These are phyloP conservation scores for Taenioides sp. DNA, from an alignment of 2,797 vertebrate genomes.

Conservation along the genomic window DNA sequence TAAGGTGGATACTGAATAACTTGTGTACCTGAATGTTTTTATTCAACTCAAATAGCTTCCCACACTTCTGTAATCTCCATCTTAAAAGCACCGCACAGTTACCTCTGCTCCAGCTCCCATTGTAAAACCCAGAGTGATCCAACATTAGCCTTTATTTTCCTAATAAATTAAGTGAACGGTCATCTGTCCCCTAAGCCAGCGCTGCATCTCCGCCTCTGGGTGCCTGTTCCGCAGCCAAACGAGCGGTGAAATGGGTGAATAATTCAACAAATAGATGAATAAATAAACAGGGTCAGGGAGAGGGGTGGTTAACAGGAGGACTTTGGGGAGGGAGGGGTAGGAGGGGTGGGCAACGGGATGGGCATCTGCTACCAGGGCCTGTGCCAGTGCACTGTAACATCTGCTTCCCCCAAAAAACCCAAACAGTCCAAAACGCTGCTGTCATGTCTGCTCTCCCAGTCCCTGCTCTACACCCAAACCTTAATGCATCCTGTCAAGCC, in stretches of 20 bases:
- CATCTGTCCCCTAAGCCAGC: constrained; percentile 54
- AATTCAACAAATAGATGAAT: constrained; percentile 75
- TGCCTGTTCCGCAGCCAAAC: constrained; percentile 80
- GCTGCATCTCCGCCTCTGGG: constrained; percentile 66
- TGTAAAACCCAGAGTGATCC: constrained; percentile 35
- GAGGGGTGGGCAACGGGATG: constrained; percentile 87
- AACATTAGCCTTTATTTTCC: constrained; percentile 57
- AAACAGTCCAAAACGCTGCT: constrained; percentile 73
- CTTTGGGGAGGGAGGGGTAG: constrained; percentile 52
- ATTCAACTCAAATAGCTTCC: background rate
- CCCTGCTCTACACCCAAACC: constrained; percentile 89
- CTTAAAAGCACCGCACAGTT: background rate
- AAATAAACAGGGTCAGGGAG: constrained; percentile 70
- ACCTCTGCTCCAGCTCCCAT: constrained; percentile 7
- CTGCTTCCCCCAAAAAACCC: constrained; percentile 76
- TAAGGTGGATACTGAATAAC: background rate
- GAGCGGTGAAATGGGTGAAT: constrained; percentile 71
- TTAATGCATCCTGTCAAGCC: constrained; percentile 99
- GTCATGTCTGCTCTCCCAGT: constrained; percentile 89
- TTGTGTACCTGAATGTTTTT: background rate
- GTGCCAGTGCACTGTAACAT: constrained; percentile 64
- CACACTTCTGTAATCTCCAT: too few species aligned
- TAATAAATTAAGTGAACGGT: constrained; percentile 57
- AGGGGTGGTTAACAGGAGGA: constrained; percentile 59
- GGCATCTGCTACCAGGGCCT: constrained; percentile 93